A percentile compares a stretch with the other conserved stretches of the same genome.
Conservation (phyloP, 2,797 vertebrate genomes). For the Parotocinclus haroldoi region DNA sequence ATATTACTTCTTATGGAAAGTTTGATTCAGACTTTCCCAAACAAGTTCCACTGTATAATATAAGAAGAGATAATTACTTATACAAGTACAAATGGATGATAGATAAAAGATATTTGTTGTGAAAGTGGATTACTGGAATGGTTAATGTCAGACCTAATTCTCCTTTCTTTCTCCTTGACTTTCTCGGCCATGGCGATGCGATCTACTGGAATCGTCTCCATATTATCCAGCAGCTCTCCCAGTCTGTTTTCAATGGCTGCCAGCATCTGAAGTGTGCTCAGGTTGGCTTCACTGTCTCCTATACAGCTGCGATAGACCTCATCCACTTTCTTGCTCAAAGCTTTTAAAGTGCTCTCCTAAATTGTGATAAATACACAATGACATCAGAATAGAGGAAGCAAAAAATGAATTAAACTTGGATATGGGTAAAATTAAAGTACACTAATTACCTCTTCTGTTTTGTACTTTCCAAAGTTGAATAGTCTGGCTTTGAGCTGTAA, state of each 20-base stretch:
- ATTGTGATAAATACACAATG: not conserved
- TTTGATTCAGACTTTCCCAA: too few species aligned
- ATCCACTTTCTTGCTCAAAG: slow-evolving; percentile 76
- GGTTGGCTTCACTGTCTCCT: slow-evolving; percentile 68
- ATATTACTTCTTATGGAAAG: too few species aligned
- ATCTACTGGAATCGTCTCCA: slow-evolving; percentile 75
- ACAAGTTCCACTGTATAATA: too few species aligned
- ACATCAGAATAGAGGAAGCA: not conserved
- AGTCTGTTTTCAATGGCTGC: slow-evolving; percentile 77
- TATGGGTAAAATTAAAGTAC: not conserved
- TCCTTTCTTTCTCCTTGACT: slow-evolving; percentile 79
- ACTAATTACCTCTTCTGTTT: slow-evolving; percentile 78
- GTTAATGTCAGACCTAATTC: slow-evolving; percentile 65
- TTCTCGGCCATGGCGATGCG: slow-evolving; percentile 71
- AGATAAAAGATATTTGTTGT: not conserved
- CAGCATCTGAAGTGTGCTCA: slow-evolving; percentile 81
- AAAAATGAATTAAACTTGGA: not conserved
- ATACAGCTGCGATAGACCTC: slow-evolving; percentile 80
- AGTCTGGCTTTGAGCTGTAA: slow-evolving; percentile 76
- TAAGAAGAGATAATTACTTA: too few species aligned
- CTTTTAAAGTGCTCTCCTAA: slow-evolving; percentile 77
- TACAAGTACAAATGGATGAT: too few species aligned
- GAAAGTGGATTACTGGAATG: not conserved
- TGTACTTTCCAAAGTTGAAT: slow-evolving; percentile 68
- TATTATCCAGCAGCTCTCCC: slow-evolving; percentile 71